phyloP scores from a whole-genome alignment of 2,888 invertebrate genomes.

The Sinodicranocentrus sp. region DNA sequence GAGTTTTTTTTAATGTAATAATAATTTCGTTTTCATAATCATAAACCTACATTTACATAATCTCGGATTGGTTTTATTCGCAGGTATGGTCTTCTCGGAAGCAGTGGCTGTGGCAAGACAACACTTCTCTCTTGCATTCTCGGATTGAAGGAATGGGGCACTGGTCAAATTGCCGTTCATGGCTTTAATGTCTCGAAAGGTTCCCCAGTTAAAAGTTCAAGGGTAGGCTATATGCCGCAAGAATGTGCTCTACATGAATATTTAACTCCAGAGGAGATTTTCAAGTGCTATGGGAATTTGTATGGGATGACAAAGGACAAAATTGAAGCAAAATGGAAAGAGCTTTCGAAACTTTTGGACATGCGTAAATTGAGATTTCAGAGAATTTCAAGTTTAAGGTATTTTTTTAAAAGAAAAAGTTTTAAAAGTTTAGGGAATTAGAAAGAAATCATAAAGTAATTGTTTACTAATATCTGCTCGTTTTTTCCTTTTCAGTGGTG shows the following conservation, averaged over 20 bases:
- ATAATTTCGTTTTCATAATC: too few relatives aligned
- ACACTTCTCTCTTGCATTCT: slow-evolving; percentile 95
- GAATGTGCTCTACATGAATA: slow-evolving; percentile 85
- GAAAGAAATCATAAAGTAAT: too few relatives aligned
- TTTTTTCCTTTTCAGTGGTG: slow-evolving; percentile 79
- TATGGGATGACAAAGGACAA: slow-evolving; percentile 87
- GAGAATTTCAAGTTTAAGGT: background rate
- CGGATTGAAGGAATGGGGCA: slow-evolving; percentile 89
- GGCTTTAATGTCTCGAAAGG: slow-evolving; percentile 80
- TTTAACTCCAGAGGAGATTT: slow-evolving; percentile 94
- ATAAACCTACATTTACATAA: too few relatives aligned
- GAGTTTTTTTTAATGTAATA: too few relatives aligned
- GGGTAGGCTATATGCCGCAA: background rate
- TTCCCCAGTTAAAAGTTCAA: background rate
- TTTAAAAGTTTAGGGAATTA: background rate
- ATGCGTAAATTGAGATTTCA: too few relatives aligned
- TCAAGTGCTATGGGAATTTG: slow-evolving; percentile 93
- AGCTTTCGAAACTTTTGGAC: slow-evolving; percentile 86
- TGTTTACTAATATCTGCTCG: too few relatives aligned
- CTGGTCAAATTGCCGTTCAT: slow-evolving; percentile 92
- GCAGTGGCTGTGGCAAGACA: slow-evolving; percentile 93
- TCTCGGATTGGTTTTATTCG: too few relatives aligned
- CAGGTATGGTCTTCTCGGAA: slow-evolving; percentile 95
- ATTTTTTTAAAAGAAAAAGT: too few relatives aligned
- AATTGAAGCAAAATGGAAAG: slow-evolving; percentile 86